Evolutionary conservation across 35 echinoderm and acorn worm genomes (phyloP).

Genomic region (Apostichopus parvimensis): DNA sequence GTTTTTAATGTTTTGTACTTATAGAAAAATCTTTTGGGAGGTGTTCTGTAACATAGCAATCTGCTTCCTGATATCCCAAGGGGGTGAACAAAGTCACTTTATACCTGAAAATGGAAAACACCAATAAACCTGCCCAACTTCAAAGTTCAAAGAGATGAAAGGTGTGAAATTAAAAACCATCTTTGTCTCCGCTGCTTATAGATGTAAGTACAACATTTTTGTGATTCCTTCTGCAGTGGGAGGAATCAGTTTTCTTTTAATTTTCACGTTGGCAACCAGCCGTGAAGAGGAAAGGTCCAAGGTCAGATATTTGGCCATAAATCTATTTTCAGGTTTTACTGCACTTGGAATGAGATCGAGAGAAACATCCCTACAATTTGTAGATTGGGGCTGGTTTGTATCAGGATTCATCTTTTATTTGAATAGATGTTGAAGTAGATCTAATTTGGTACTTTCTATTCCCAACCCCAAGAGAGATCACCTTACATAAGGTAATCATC

Average conservation of each 20-base stretch:
- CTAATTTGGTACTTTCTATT: constrained; percentile 42
- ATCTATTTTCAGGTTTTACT: constrained; percentile 27
- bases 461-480: constrained; percentile 16
- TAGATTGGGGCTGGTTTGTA: constrained; percentile 14
- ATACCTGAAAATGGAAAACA: background rate
- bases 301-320: background rate
- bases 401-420: constrained; percentile 37
- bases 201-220: constrained; percentile 23
- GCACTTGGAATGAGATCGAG: background rate
- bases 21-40: background rate
- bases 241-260: background rate
- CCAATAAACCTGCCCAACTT: constrained; percentile 13
- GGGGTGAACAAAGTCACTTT: background rate
- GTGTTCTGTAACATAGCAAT: background rate
- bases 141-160: background rate
- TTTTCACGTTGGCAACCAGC: background rate
- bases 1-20: too few relatives aligned
- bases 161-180: constrained; percentile 6
- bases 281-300: background rate
- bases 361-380: background rate
- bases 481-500: constrained; percentile 35
- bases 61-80: background rate
- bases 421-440: constrained; percentile 34
- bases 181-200: background rate
- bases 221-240: background rate